Percentiles rank a stretch among this genome's conserved stretches.
Conservation (phyloP, 2,113 vertebrate genomes). For the Mobula birostris region DNA sequence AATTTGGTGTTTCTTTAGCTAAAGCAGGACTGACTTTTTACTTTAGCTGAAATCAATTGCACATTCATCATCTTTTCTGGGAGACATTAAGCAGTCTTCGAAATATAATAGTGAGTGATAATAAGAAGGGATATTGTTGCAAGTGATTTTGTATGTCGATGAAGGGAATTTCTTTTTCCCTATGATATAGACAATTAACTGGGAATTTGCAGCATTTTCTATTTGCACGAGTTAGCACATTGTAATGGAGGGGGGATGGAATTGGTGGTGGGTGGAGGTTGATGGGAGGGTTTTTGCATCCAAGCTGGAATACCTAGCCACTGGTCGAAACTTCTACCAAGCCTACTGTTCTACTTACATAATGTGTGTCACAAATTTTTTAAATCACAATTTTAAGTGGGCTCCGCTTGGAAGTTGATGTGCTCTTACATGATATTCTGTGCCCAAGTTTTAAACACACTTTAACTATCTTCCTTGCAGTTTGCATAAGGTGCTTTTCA, state of each 20-base stretch:
- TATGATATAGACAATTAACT: background rate
- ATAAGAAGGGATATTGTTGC: background rate
- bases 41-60: background rate
- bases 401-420: background rate
- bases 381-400: background rate
- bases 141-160: background rate
- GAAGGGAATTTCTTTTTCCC: background rate
- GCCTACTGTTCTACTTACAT: background rate
- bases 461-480: constrained; percentile 49
- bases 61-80: background rate
- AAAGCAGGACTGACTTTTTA: background rate
- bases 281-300: background rate
- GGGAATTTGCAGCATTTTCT: background rate
- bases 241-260: background rate
- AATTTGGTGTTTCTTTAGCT: background rate
- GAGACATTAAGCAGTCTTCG: background rate
- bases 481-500: constrained; percentile 97
- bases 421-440: background rate
- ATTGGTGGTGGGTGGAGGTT: too few species aligned
- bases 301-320: background rate
- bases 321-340: background rate
- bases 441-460: background rate
- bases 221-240: background rate
- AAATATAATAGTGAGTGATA: background rate
- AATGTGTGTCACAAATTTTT: background rate